Percentiles rank a stretch among this genome's conserved stretches.
Conservation (phyloP, 23 tunicate genomes). For the Phallusia fumigata region DNA sequence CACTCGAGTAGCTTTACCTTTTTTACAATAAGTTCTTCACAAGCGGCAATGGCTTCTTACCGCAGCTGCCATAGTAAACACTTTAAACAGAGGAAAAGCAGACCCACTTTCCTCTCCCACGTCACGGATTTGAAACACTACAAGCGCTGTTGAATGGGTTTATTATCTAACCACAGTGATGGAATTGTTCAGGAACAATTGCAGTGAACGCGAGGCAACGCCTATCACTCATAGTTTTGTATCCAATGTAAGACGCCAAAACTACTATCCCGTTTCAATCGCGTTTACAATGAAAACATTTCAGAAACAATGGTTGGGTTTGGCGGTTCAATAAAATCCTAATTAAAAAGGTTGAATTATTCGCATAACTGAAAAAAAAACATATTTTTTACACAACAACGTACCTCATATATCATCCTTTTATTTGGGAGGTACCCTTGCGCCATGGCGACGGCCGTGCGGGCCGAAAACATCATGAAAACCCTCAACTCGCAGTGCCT, state of each 20-base stretch:
- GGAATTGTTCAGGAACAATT: background rate
- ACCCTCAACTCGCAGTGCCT: background rate
- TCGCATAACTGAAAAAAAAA: too few species aligned
- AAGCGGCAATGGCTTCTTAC: background rate
- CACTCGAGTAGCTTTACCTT: background rate
- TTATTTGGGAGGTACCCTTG: slow-evolving; percentile 39
- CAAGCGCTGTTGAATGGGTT: background rate
- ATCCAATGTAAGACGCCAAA: background rate
- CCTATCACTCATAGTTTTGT: background rate
- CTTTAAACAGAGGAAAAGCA: background rate
- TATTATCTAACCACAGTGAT: background rate
- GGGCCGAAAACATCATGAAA: slow-evolving; percentile 45
- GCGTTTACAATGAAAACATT: background rate
- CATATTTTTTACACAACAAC: background rate
- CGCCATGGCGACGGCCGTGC: slow-evolving; percentile 39
- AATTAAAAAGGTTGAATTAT: background rate
- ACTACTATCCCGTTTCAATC: background rate
- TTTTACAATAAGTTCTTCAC: background rate
- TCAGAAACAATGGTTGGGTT: too few species aligned
- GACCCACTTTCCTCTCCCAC: background rate
- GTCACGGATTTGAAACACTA: slow-evolving; percentile 1
- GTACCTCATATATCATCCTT: slow-evolving; percentile 58
- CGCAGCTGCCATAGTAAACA: too few species aligned
- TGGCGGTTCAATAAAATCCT: background rate
- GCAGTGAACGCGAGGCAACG: background rate